Evolutionary conservation across 1,140 invertebrate species (phyloP), one percentile per base, ranked within the genome.

Genomic region (Lucilia sericata): DNA sequence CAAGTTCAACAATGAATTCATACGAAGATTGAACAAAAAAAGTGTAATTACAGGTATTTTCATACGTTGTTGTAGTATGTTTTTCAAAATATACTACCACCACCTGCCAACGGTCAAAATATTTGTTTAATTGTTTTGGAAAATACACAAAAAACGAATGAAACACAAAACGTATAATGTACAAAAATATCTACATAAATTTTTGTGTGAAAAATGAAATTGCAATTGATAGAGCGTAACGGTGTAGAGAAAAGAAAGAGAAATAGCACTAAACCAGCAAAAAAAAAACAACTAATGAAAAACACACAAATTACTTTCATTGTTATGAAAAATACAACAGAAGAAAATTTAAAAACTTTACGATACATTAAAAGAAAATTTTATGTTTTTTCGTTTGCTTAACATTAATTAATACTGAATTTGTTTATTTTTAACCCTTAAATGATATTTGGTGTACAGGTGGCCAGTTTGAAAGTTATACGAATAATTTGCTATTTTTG

Each of bases 191-290:
- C 55, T 60, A 60, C 55, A 60, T 60, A 60, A 5, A 60, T 60
- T 60, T 14, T 70, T 70, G 65, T 70, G 65, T 70, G 65, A 70
- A 70, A 70, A 70, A 70, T 25, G 65, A 70, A 70, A 70, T 70
- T 70, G 65, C 19, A 70, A 70, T 70, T 70, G 65, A 70, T 70
- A 70, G 65, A 70, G 65, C 65, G 65, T 19, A 70, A 70, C 65
- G 65, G 0, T 60, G n/a, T 14, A 60, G n/a, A n/a, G 51, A 60
- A 60, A 17, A 60, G 14, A 60, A 60, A 17, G n/a, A 70, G 21
- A 21, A 21, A 70, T 21, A 70, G 2, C 17, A 8, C 7, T 19
- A 9, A 70, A 70, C 25, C 65, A 21, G n/a, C 2, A 60, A 55
- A 12, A 70, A 9, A 70, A 70, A 21, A 70, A 7, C 0, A 25